These are phyloP conservation scores for Ceriagrion tenellum DNA, from an alignment of 2,888 invertebrate species.

Conservation along the genomic window DNA sequence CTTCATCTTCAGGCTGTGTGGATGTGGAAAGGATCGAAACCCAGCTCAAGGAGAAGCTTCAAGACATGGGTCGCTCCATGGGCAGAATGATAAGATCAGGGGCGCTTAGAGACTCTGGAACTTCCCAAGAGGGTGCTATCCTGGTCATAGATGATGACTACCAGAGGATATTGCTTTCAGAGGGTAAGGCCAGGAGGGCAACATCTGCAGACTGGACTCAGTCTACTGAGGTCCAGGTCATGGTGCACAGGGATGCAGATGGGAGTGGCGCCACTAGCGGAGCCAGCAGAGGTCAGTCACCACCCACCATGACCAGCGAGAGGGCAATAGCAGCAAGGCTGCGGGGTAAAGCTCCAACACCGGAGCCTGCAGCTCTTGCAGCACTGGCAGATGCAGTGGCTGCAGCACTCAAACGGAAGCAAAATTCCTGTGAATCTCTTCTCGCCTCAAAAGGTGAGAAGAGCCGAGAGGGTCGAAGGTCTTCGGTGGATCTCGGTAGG, in stretches of 20 bases:
- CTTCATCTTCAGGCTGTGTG: slow-evolving; percentile 59
- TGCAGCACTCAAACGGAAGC: slow-evolving; percentile 74
- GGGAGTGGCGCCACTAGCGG: slow-evolving; percentile 71
- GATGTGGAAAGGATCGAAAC: slow-evolving; percentile 74
- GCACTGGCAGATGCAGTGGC: slow-evolving; percentile 72
- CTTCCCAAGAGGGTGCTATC: slow-evolving; percentile 57
- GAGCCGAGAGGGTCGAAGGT: slow-evolving; percentile 70
- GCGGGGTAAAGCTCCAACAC: slow-evolving; percentile 69
- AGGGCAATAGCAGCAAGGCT: slow-evolving; percentile 52
- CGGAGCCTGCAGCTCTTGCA: slow-evolving; percentile 72
- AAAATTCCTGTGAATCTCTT: slow-evolving; percentile 80
- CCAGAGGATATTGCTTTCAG: slow-evolving; percentile 79
- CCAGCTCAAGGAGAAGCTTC: slow-evolving; percentile 78
- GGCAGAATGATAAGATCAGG: slow-evolving; percentile 68
- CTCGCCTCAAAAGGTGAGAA: slow-evolving; percentile 74
- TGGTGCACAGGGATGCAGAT: slow-evolving; percentile 78
- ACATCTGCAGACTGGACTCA: slow-evolving; percentile 74
- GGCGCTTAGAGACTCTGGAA: slow-evolving; percentile 35
- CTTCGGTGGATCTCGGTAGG: slow-evolving; percentile 76
- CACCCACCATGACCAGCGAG: slow-evolving; percentile 43
- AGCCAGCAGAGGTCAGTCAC: slow-evolving; percentile 43
- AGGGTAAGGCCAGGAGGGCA: slow-evolving; percentile 79
- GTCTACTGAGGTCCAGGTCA: slow-evolving; percentile 77
- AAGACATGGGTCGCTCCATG: slow-evolving; percentile 69
- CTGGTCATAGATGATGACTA: slow-evolving; percentile 79